Evolutionary conservation across 2,797 vertebrate species (phyloP), one percentile per base, ranked within the genome.

Genomic region (Cryptoprocta ferox): DNA sequence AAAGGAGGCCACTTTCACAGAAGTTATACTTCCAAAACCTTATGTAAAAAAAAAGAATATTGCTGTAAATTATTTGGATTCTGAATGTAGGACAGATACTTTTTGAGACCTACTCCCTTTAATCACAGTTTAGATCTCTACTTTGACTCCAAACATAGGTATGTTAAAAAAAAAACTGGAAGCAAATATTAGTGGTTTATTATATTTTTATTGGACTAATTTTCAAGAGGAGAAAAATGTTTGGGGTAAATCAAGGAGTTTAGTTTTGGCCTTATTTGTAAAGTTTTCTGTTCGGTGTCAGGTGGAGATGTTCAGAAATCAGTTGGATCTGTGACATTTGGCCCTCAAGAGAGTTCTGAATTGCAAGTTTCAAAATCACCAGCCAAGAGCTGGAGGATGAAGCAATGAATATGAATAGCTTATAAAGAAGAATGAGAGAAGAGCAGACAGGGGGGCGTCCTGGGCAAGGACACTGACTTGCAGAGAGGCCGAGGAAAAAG

Each of bases 21-120:
- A 91, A 85, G 79, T 88, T 92, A 82, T 63, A 89, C 16, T 94
- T 76, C 16, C 73, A 73, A 81, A 88, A 26, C 15, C 45, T 56
- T 66, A 19, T 68, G 78, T 83, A 18, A 42, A 61, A 28, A 90
- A 88, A 79, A 65, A 65, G 14, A 13, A 39, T 10, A 24, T 24
- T 63, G 4, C 78, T 92, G 3, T 61, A 66, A 59, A 88, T 45
- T 59, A 82, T 89, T 78, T 42, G 35, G 14, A 48, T 56, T 86
- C 65, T 80, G 11, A 26, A 11, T 96, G 16, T 92, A 45, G 78
- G 18, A 21, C 32, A 95, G 39, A 75, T 37, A 45, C 11, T 75
- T 89, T 76, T 59, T 16, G 7, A 75, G n/a, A 88, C 37, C 92
- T 92, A 39, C 80, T 95, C 42, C 18, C 30, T 87, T 75, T 89